Base-by-base conservation (phyloP, 2,888 invertebrate genomes). In the Xanthia icteritia region DNA sequence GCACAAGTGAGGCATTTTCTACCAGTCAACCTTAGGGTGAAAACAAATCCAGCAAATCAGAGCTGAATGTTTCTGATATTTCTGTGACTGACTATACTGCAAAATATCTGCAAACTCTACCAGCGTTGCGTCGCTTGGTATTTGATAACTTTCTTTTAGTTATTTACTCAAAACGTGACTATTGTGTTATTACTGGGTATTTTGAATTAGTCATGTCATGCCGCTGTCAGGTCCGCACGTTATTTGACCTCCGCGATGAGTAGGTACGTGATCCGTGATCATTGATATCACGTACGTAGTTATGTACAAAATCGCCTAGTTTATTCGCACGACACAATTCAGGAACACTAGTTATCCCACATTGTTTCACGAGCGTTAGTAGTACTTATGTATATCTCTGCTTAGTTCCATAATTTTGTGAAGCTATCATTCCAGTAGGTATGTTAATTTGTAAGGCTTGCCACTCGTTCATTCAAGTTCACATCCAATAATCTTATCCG, bases 81-180 rank as follows among this genome's bases (percentile, higher is more conserved):
- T 36, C 20, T 70, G 20, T 71, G 48, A 20, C 31, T 17, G 48
- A 13, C 31, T 74, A n/a, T n/a, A 36, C 51, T 27, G 27, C 51
- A 60, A 77, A 48, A 48, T 58, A 79, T 70, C 73, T 81, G 51
- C 56, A 56, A 78, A 81, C 48, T 13, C 39, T 51, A 73, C 76
- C 42, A 64, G 17, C 64, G 48, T 64, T 74, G 82, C 77, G 48
- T 81, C n/a, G 36, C 63, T 58, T 76, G 48, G 54, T 84, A 66
- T 82, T 85, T 81, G 69, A 67, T 51, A 73, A 76, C 86, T 85
- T 85, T 86, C 86, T 84, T 83, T 83, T 83, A 83, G 76, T 85
- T 84, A 77, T 69, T 79, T 70, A 77, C 80, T 78, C 17, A 73
- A 66, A 66, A 27, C 85, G 69, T 86, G 75, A 73, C 75, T 80